A percentile compares a stretch with the other conserved stretches of the same genome.
Conservation (phyloP, 2,113 vertebrate genomes). For the Tachycineta bicolor region DNA sequence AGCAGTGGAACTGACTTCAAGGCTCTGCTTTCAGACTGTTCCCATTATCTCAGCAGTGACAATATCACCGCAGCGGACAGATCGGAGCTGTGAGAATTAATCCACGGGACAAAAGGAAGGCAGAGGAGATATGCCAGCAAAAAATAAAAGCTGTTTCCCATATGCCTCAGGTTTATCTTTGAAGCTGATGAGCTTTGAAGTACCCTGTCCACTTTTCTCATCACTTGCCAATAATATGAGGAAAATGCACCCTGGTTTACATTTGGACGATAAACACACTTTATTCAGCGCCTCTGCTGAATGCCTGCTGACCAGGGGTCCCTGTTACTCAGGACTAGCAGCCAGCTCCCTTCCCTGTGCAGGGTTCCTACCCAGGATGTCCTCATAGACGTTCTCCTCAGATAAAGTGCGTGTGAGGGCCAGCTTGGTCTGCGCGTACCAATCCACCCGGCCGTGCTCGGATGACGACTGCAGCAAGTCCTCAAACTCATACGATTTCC, state of each 20-base stretch:
- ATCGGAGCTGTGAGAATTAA: neutral
- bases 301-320: neutral
- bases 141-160: neutral
- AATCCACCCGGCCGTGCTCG: slow-evolving; percentile 85
- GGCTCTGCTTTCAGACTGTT: neutral
- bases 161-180: slow-evolving; percentile 1
- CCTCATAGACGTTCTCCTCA: slow-evolving; percentile 96
- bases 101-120: neutral
- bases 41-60: rapidly evolving
- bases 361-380: slow-evolving; percentile 89
- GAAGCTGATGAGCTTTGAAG: slow-evolving; percentile 22
- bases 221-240: neutral
- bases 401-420: slow-evolving; percentile 95
- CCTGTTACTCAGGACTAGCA: neutral
- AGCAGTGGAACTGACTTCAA: neutral
- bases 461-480: slow-evolving; percentile 88
- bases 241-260: neutral
- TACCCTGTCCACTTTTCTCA: neutral
- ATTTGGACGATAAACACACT: neutral
- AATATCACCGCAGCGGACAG: neutral
- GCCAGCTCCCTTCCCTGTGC: neutral
- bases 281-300: neutral
- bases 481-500: slow-evolving; percentile 97
- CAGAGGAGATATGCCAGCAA: neutral
- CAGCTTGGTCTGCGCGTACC: slow-evolving; percentile 92